Evolutionary conservation across 2,888 invertebrate genomes (phyloP).

Genomic region (Acleris cristana): DNA sequence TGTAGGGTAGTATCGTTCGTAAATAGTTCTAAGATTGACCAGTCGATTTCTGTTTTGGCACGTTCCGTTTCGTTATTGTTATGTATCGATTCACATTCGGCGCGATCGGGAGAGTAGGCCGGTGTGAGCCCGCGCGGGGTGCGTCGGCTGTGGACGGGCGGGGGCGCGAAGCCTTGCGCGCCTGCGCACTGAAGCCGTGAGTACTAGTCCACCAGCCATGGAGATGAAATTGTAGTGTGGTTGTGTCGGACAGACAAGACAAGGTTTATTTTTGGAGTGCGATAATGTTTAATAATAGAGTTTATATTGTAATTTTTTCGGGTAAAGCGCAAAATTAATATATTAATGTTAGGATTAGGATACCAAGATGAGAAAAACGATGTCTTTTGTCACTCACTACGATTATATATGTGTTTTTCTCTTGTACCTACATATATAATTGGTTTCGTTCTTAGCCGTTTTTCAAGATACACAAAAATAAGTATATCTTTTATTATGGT

Average conservation of each 20-base stretch:
- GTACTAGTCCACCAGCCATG: slow-evolving; percentile 20
- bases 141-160: slow-evolving; percentile 63
- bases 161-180: slow-evolving; percentile 66
- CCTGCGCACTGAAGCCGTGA: slow-evolving; percentile 52
- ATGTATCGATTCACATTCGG: slow-evolving; percentile 71
- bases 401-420: too few relatives aligned
- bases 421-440: too few relatives aligned
- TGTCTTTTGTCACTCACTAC: too few relatives aligned
- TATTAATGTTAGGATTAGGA: too few relatives aligned
- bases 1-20: slow-evolving; percentile 11
- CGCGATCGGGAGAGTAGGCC: slow-evolving; percentile 47
- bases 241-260: neutral
- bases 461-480: too few relatives aligned
- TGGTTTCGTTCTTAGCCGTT: too few relatives aligned
- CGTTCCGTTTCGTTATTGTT: slow-evolving; percentile 51
- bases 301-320: too few relatives aligned
- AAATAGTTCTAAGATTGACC: slow-evolving; percentile 10
- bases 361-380: too few relatives aligned
- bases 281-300: neutral
- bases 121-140: slow-evolving; percentile 58
- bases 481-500: too few relatives aligned
- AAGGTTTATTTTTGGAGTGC: neutral
- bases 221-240: neutral
- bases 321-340: too few relatives aligned
- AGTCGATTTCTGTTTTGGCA: slow-evolving; percentile 48